Evolutionary conservation across 2,797 vertebrate genomes (phyloP), one percentile per base, ranked within the genome.

Genomic region (Amblyraja radiata): DNA sequence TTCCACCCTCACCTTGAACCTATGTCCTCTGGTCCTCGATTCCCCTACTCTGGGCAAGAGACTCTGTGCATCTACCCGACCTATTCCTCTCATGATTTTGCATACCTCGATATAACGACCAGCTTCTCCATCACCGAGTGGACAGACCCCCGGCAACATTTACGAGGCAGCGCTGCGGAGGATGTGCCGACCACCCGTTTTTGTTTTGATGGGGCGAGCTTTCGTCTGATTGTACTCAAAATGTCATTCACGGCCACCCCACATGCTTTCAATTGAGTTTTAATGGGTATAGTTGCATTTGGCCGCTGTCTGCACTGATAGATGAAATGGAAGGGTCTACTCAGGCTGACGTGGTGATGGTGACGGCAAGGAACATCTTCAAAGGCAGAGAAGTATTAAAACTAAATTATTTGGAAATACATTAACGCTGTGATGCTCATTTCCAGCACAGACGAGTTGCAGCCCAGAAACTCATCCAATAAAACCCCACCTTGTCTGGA

Each of bases 211-310:
- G 83, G n/a, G 63, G 83, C 11, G 14, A 28, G 11, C 13, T 32
- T 86, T 63, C 25, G 23, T 86, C 83, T 63, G 58, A 86, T 83
- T 16, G 14, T 58, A 84, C 10, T 61, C 54, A 84, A 86, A 63
- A 28, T 63, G 83, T 28, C 83, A 63, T 63, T 63, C n/a, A 86
- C 16, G 61, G 63, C 16, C 61, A 28, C 83, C n/a, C 58, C 83
- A 86, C 58, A 63, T 86, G 83, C 58, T 86, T 86, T 63, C 83
- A 86, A 86, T 86, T 86, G 83, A 63, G 13, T 1, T 32, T 32
- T 86, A 6, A 63, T 63, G 83, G 28, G 83, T 63, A 16, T 16
- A 32, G 61, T 86, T 54, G 16, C 18, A 25, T 83, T 83, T 83
- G 80, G 80, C 10, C 28, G 74, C 18, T 23, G 74, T 25, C 80